A percentile compares a stretch with the other conserved stretches of the same genome.
These are phyloP conservation scores for Rhynchomys soricoides DNA, from an alignment of 2,113 vertebrate species.

Conservation along the genomic window DNA sequence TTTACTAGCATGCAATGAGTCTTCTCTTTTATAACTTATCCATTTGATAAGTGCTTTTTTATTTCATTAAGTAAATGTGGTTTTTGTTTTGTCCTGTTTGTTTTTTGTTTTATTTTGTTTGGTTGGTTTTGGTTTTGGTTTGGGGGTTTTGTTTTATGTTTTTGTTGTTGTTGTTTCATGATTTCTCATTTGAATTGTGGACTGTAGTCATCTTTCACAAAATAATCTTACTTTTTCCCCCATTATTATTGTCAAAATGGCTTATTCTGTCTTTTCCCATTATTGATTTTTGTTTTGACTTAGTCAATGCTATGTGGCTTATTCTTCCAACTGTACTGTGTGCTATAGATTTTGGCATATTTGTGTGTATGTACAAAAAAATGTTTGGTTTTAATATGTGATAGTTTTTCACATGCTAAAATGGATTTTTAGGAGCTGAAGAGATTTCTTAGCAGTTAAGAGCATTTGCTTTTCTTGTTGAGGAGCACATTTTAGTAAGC, in stretches of 20 bases:
- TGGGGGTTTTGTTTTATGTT: no score
- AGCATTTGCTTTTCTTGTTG: background rate
- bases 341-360: background rate
- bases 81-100: background rate
- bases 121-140: no score
- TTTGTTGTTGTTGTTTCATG: background rate
- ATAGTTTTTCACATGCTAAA: background rate
- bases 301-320: background rate
- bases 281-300: slow-evolving; percentile 54
- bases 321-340: background rate
- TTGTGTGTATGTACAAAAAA: background rate
- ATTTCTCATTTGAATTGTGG: slow-evolving; percentile 26
- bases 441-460: background rate
- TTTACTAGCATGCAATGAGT: background rate
- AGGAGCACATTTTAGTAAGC: background rate
- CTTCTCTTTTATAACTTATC: background rate
- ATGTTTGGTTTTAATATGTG: background rate
- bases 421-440: background rate
- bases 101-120: background rate
- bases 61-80: slow-evolving; percentile 8
- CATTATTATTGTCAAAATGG: background rate
- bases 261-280: background rate
- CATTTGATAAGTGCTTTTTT: background rate
- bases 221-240: slow-evolving; percentile 16
- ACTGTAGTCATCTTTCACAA: slow-evolving; percentile 1